Evolutionary conservation across 2,113 vertebrate species (phyloP).

Genomic region (Apodemus speciosus): DNA sequence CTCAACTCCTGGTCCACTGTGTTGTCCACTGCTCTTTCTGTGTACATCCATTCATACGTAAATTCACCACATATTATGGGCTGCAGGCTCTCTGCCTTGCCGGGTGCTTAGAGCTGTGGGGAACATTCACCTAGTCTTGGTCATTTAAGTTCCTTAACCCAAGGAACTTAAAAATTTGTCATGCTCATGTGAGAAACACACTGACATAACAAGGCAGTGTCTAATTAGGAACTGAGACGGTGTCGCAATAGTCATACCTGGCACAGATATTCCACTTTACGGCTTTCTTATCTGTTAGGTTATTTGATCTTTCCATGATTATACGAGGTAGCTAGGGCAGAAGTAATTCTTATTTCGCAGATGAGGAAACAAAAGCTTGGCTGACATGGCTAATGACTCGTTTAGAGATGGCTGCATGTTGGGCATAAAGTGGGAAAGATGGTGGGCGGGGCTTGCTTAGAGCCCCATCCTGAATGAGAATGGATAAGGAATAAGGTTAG

Average conservation of each 20-base stretch:
- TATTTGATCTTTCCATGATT: conserved; percentile 49
- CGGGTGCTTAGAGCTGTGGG: not conserved
- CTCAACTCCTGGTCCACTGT: not conserved
- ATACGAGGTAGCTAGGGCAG: not conserved
- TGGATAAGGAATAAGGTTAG: conserved; percentile 2
- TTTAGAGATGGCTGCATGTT: not conserved
- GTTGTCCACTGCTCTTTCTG: not conserved
- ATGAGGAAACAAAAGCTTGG: conserved; percentile 26
- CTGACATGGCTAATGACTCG: not conserved
- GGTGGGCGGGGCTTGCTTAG: not conserved
- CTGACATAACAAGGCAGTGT: conserved; percentile 53
- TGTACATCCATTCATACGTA: conserved; percentile 12
- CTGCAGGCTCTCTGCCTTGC: not conserved
- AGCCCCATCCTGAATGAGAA: not conserved
- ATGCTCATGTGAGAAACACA: conserved; percentile 32
- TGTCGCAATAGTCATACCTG: not conserved
- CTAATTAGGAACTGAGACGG: conserved; percentile 39
- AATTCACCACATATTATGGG: conserved; percentile 27
- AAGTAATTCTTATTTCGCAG: not conserved
- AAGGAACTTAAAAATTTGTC: conserved; percentile 54
- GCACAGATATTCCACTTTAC: not conserved
- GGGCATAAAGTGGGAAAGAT: not conserved
- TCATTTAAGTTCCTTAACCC: conserved; percentile 38
- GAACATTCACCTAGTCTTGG: conserved; percentile 43
- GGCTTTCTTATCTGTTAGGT: conserved; percentile 30